These are phyloP conservation scores for Erpobdella octoculata DNA, from an alignment of 2,888 invertebrate species.

Conservation along the genomic window DNA sequence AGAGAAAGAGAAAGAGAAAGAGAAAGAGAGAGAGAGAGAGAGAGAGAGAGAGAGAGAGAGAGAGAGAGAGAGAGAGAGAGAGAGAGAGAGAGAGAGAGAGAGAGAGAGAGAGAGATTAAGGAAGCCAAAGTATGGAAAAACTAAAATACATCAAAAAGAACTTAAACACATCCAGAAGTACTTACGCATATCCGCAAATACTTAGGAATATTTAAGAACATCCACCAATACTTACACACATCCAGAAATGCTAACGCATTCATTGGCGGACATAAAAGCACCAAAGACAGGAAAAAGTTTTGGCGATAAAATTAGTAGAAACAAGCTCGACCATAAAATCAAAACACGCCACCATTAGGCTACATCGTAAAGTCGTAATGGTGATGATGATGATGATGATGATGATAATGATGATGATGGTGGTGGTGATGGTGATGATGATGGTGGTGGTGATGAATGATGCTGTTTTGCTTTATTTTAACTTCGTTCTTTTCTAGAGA, in stretches of 20 bases:
- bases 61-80: no score
- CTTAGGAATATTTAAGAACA: background rate
- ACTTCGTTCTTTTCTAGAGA: no score
- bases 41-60: no score
- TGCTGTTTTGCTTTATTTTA: background rate
- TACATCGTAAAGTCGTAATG: background rate
- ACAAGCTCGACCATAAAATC: background rate
- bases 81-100: no score
- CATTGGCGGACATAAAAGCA: no score
- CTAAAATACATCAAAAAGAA: background rate
- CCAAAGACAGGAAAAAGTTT: no score
- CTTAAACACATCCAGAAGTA: background rate
- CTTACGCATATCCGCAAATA: background rate
- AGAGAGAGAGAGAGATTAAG: no score
- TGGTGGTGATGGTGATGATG: conserved; percentile 16
- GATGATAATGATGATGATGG: conserved; percentile 19
- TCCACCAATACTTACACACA: no score
- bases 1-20: no score
- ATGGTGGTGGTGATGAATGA: conserved; percentile 13
- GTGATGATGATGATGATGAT: conserved; percentile 18
- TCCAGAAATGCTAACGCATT: no score
- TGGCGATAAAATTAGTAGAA: no score
- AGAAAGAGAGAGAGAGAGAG: no score
- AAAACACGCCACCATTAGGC: background rate
- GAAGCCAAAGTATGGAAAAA: background rate